Conservation (phyloP, 92 coral and sea anemone species). For the Siderastrea siderea region DNA sequence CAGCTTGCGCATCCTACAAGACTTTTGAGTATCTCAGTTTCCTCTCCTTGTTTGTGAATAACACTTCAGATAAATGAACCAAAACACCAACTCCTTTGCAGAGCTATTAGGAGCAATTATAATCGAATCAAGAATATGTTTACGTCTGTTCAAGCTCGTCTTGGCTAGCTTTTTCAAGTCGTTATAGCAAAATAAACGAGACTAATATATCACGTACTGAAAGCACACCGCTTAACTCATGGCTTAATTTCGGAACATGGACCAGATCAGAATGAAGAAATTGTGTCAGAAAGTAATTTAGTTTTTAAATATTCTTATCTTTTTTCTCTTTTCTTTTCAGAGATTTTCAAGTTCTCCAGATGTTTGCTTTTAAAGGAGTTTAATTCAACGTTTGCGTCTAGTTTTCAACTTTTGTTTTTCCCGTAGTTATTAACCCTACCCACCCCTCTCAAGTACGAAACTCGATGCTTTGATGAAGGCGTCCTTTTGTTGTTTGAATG, state of each 20-base stretch:
- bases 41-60: not conserved
- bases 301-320: not conserved
- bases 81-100: not conserved
- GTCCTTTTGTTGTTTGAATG: slow-evolving; percentile 46
- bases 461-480: slow-evolving; percentile 34
- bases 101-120: slow-evolving; percentile 50
- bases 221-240: slow-evolving; percentile 16
- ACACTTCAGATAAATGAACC: not conserved
- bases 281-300: not conserved
- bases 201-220: not conserved
- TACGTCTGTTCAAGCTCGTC: slow-evolving; percentile 13
- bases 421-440: not conserved
- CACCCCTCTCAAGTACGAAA: slow-evolving; percentile 8
- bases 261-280: not conserved
- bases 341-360: not conserved
- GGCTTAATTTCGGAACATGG: not conserved
- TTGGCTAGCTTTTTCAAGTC: slow-evolving; percentile 3
- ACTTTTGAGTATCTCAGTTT: no score
- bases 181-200: not conserved
- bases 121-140: slow-evolving; percentile 39
- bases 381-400: not conserved
- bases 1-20: not conserved
- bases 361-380: no score
- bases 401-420: not conserved
- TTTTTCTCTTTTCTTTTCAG: not conserved